Evolutionary conservation across 2,113 vertebrate genomes (phyloP).

Genomic region (Corythornis vintsioides): DNA sequence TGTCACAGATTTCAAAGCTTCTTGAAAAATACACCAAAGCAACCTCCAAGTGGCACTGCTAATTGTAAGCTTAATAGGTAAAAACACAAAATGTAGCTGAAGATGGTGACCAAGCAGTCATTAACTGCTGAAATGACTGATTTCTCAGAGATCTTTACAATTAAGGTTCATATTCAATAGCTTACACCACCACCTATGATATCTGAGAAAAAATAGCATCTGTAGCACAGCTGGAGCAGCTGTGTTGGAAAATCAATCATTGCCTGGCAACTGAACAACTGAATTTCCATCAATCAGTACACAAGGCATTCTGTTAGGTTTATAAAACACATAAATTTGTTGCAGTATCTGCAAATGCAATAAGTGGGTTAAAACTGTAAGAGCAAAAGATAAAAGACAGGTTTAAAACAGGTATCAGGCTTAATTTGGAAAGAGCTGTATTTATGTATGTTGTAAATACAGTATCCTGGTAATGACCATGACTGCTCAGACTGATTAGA

Average conservation of each 20-base stretch:
- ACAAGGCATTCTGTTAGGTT: conserved; percentile 64
- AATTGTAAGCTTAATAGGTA: conserved; percentile 26
- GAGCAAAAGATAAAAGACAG: conserved; percentile 57
- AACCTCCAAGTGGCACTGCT: conserved; percentile 20
- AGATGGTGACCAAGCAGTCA: conserved; percentile 44
- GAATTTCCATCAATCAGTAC: conserved; percentile 83
- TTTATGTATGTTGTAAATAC: conserved; percentile 46
- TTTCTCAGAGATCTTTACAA: conserved; percentile 70
- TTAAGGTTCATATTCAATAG: conserved; percentile 65
- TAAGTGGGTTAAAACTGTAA: conserved; percentile 55
- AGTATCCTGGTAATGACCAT: conserved; percentile 47
- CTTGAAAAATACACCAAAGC: background rate
- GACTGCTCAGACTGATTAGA: conserved; percentile 28
- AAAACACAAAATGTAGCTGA: conserved; percentile 33
- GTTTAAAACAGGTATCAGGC: conserved; percentile 25
- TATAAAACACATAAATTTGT: conserved; percentile 73
- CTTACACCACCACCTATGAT: conserved; percentile 46
- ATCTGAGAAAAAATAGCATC: conserved; percentile 75
- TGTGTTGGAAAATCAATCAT: conserved; percentile 83
- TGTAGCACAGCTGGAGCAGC: conserved; percentile 83
- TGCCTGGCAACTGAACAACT: conserved; percentile 77
- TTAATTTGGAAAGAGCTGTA: conserved; percentile 17
- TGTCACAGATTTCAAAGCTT: conserved; percentile 21
- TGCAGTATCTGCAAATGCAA: conserved; percentile 72
- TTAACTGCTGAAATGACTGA: conserved; percentile 52